Conservation (phyloP, 2,797 vertebrate genomes). For the Holocentrus rufus region DNA sequence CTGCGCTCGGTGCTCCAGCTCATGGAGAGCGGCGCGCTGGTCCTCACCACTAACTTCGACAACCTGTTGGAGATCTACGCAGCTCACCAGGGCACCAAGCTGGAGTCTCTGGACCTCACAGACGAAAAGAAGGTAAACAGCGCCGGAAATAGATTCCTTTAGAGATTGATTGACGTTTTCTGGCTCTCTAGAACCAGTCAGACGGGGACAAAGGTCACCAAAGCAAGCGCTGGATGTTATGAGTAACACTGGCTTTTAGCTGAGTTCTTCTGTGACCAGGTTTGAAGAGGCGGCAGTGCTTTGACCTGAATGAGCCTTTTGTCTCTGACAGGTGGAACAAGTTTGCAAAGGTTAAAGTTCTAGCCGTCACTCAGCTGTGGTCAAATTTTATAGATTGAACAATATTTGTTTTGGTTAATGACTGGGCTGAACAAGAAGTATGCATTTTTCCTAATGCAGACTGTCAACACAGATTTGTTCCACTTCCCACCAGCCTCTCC, state of each 20-base stretch:
- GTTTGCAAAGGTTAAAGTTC: conserved; percentile 56
- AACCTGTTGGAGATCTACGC: conserved; percentile 95
- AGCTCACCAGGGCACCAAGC: conserved; percentile 91
- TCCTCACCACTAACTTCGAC: conserved; percentile 97
- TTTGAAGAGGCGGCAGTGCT: conserved; percentile 7
- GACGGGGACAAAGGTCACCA: conserved; percentile 55
- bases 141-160: background rate
- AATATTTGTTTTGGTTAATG: conserved; percentile 61
- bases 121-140: conserved; percentile 93
- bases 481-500: background rate
- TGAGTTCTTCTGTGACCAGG: conserved; percentile 18
- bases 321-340: conserved; percentile 33
- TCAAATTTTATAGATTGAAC: conserved; percentile 54
- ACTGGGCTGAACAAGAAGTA: conserved; percentile 15
- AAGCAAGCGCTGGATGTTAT: background rate
- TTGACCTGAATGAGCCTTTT: conserved; percentile 50
- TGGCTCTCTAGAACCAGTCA: conserved; percentile 26
- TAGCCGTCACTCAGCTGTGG: conserved; percentile 36
- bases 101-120: conserved; percentile 95
- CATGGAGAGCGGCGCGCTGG: conserved; percentile 94
- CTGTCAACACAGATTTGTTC: conserved; percentile 15
- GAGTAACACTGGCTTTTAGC: background rate
- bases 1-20: conserved; percentile 92
- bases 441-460: conserved; percentile 12
- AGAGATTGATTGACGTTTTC: conserved; percentile 41